Conservation (phyloP, 2,888 invertebrate genomes). For the Colletes collaris region DNA sequence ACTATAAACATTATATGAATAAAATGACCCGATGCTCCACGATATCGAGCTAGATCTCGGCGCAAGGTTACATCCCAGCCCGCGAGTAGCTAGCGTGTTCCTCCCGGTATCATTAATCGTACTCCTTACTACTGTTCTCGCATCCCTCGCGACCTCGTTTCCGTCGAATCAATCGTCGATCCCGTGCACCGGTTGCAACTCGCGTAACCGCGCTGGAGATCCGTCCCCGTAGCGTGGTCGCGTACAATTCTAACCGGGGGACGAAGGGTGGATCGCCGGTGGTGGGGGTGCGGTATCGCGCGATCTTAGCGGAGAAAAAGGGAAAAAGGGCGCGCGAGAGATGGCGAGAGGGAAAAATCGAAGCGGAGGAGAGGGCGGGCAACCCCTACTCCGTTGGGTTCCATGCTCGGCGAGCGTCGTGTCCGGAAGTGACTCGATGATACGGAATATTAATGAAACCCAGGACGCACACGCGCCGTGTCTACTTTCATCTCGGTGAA, state of each 20-base stretch:
- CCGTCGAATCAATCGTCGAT: constrained; percentile 22
- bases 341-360: constrained; percentile 30
- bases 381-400: no score
- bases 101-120: constrained; percentile 29
- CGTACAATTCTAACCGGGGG: background rate
- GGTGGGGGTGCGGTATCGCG: background rate
- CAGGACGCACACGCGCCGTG: constrained; percentile 42
- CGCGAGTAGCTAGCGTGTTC: background rate
- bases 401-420: constrained; percentile 31
- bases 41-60: no score
- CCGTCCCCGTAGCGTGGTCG: background rate
- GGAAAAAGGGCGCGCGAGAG: background rate
- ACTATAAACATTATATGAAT: no score
- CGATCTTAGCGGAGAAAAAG: background rate
- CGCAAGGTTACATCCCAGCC: no score
- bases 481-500: constrained; percentile 55
- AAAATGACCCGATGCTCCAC: no score
- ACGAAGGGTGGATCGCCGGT: no score
- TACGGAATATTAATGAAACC: constrained; percentile 64
- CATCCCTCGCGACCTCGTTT: background rate
- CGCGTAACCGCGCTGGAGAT: no score
- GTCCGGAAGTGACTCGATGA: constrained; percentile 61
- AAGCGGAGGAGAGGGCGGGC: constrained; percentile 29
- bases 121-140: constrained; percentile 18
- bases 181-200: background rate